phyloP scores from a whole-genome alignment of 2,113 vertebrate genomes.

The Falcunculus frontatus region DNA sequence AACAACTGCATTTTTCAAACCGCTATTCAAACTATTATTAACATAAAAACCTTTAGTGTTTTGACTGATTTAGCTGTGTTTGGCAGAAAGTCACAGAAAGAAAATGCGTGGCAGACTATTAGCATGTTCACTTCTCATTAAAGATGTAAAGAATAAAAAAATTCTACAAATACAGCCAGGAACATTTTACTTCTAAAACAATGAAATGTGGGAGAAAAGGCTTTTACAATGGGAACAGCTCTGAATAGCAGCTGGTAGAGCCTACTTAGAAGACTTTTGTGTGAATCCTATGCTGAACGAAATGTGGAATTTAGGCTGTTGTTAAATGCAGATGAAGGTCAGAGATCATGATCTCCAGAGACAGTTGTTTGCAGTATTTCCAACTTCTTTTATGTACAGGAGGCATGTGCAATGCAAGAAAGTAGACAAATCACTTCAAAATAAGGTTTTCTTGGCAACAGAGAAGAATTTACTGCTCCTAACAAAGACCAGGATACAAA shows the following conservation, averaged over 20 bases:
- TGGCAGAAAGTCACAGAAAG: constrained; percentile 7
- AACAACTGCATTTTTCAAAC: not conserved
- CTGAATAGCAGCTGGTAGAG: constrained; percentile 36
- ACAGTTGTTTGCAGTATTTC: constrained; percentile 17
- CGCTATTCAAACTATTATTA: not conserved
- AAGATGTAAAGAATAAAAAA: not conserved
- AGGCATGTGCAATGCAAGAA: constrained; percentile 30
- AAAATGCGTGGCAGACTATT: not conserved
- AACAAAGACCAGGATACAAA: constrained; percentile 49
- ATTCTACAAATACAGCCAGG: not conserved
- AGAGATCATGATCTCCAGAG: constrained; percentile 33
- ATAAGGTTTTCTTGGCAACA: constrained; percentile 56
- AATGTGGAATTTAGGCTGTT: constrained; percentile 46
- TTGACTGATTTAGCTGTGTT: not conserved
- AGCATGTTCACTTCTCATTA: constrained; percentile 3
- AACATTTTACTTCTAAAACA: constrained; percentile 39
- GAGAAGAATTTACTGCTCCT: constrained; percentile 37
- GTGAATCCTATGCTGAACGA: constrained; percentile 32
- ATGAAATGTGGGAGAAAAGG: not conserved
- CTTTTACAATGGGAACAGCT: constrained; percentile 14
- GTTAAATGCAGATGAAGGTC: constrained; percentile 60
- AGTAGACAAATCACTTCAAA: constrained; percentile 32
- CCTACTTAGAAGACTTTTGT: constrained; percentile 39
- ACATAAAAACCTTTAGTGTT: constrained; percentile 6
- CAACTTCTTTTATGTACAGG: constrained; percentile 34